Evolutionary conservation across 2,113 vertebrate species (phyloP), one percentile per base, ranked within the genome.

Genomic region (Lagopus muta): DNA sequence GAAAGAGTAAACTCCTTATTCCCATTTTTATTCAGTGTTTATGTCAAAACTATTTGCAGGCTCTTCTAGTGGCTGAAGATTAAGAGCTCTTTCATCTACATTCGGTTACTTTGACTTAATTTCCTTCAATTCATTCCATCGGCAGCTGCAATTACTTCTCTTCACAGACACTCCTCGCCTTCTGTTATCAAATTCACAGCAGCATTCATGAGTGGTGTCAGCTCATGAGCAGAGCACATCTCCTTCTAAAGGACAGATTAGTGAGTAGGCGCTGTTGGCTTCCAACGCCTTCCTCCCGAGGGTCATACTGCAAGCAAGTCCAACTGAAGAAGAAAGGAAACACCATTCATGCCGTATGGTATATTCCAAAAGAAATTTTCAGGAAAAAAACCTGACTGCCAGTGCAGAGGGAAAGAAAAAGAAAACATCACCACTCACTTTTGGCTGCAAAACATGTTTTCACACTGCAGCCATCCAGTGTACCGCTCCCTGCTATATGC

Each of bases 111-210:
- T 86, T 43, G 74, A 81, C 67, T 94, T 90, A 69, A 96, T 96
- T 92, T 92, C 60, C 82, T 94, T 83, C 86, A 73, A 88, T 92
- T 95, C 73, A 86, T 70, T 71, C 40, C 62, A 83, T 90, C 87
- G 73, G 80, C 76, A 76, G 69, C 70, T 62, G 66, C 87, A 90
- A 90, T 89, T 91, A 89, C 34, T 90, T 90, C 81, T 83, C 38
- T 80, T 88, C 80, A 57, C 45, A 90, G 72, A 86, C 76, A 58
- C 18, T 62, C 48, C 75, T 93, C 10, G 19, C 76, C 1, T 50
- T 6, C 54, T 71, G 67, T 82, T 86, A 86, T 70, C 64, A 58
- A 76, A 83, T 64, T 47, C 70, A 79, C 14, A 1, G 69, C 24
- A 34, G 90, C 52, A 50, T 2, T 3, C 5, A 57, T 64, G 61